These are phyloP conservation scores for Pipa parva DNA, from an alignment of 2,113 vertebrate species.

Conservation along the genomic window DNA sequence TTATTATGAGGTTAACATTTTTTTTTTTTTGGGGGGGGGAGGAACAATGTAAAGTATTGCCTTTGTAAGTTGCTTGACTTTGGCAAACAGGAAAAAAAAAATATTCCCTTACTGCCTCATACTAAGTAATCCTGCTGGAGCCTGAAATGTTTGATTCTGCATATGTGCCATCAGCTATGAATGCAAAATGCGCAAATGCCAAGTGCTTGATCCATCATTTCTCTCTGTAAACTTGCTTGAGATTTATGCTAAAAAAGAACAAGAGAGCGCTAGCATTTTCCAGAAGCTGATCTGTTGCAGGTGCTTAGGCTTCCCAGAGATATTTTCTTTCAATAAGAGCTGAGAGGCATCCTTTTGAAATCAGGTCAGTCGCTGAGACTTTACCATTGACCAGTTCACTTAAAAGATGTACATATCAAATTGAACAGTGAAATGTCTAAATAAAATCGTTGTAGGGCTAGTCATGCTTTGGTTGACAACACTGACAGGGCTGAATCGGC, in stretches of 20 bases:
- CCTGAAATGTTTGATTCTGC: constrained; percentile 47
- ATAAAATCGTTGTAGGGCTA: constrained; percentile 2
- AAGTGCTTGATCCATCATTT: constrained; percentile 47
- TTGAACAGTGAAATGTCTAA: constrained; percentile 3
- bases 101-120: neutral
- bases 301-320: constrained; percentile 8
- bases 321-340: neutral
- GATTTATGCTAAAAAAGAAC: constrained; percentile 40
- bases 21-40: too few relatives aligned
- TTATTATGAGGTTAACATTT: too few relatives aligned
- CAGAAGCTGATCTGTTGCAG: constrained; percentile 16
- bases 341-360: constrained; percentile 9
- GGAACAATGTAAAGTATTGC: neutral
- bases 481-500: neutral
- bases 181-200: constrained; percentile 57
- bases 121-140: constrained; percentile 47
- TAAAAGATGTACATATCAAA: constrained; percentile 11
- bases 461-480: neutral
- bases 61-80: neutral
- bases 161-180: constrained; percentile 51
- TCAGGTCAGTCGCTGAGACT: constrained; percentile 7
- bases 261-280: neutral
- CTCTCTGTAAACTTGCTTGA: constrained; percentile 47
- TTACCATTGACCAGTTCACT: constrained; percentile 10
- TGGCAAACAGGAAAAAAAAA: neutral